Evolutionary conservation across 2,888 invertebrate genomes (phyloP), one percentile per base, ranked within the genome.

Genomic region (Hipparchia sbordonii): DNA sequence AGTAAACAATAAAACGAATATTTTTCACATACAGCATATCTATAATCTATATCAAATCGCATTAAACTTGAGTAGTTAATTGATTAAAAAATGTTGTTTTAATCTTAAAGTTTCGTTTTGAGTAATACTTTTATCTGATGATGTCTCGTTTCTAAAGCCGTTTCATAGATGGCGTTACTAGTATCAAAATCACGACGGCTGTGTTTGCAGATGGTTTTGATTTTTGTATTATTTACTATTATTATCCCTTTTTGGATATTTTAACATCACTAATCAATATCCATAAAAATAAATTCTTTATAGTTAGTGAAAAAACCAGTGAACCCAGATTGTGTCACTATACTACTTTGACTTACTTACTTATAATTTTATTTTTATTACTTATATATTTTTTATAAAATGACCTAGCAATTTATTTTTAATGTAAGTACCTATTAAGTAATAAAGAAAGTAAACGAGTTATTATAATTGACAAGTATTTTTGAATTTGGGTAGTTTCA

Each of bases 121-220:
- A 54, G 54, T 23, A 52, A 60, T 72, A 23, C 23, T 23, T 23
- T 23, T 23, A 71, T 69, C 74, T 72, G 74, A 69, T 74, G 70
- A 54, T 10, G n/a, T 23, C 51, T n/a, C 13, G 71, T 46, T 69
- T 56, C 62, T 12, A 57, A 52, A 2, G 23, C 51, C 1, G 7
- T 52, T 45, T 80, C 70, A 82, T 74, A 90, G 90, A 89, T 90
- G 90, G 90, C 90, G 84, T 76, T 79, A 77, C 70, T 62, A 8
- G 74, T 75, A 77, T 73, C 79, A 78, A 75, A 76, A 13, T 33
- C 54, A 8, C 1, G 23, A 10, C 1, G 6, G 5, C 2, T 1
- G 12, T 45, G 39, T 56, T 39, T 45, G 39, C 67, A 56, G 6
- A 48, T 6, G 48, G 13, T 45, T 67, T n/a, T 39, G 12, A 52